Base-by-base conservation (phyloP, 1,140 invertebrate genomes). In the Platyscapa corneri region DNA sequence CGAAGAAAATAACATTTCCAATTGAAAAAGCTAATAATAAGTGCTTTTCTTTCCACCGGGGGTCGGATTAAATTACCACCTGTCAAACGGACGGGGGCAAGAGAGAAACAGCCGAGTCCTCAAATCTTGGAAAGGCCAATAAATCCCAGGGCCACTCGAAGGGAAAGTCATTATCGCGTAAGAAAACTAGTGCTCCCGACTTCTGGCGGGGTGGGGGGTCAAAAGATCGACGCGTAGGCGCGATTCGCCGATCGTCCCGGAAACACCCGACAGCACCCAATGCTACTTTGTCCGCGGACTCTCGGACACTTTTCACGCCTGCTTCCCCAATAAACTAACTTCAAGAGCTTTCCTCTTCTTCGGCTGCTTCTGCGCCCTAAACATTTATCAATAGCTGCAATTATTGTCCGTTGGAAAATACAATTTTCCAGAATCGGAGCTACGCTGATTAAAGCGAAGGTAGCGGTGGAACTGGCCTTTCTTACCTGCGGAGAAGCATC, bases 61-160 rank as follows among this genome's bases (percentile, higher is more conserved):
- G 16, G 18, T 1, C 0, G 80, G 67, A 82, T 82, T 76, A 83
- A 83, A 83, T 83, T 75, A 75, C 70, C 53, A 83, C 72, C 70
- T 64, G 72, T 75, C 70, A 75, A 64, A 76, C 18, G n/a, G n/a
- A 53, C 37, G 7, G 65, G 5, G 12, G 12, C 5, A 53, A 23
- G 27, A 27, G 42, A 49, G 27, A 37, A 76, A 16, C 32, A 7
- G 6, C 20, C 80, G 65, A 65, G 27, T n/a, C 39, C 18, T n/a
- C 60, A 49, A 37, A 83, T 77, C 82, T 83, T 76, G 37, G 14
- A 77, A 77, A 83, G 74, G 74, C 74, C 56, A 77, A 77, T 83
- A 77, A 83, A 77, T 77, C 60, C 42, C 60, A 27, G 60, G n/a
- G 30, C 39, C 60, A 83, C 82, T 83, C 60, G 74, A 77, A 83